These are phyloP conservation scores for Lepidurus couesii DNA, from an alignment of 1,140 invertebrate genomes.

Conservation along the genomic window DNA sequence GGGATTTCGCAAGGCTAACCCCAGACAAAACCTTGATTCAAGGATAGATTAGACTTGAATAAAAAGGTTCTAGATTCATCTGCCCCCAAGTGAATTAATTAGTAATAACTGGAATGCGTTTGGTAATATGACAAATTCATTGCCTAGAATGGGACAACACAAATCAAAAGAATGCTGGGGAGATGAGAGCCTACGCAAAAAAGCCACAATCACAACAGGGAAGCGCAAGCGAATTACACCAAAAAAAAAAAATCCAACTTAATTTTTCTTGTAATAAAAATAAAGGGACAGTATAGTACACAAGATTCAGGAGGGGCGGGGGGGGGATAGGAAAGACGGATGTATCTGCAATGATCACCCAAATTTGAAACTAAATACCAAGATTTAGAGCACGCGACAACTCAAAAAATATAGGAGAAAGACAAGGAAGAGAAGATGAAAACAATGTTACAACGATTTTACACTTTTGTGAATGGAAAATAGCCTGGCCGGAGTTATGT, in stretches of 20 bases:
- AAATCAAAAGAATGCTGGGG: not conserved
- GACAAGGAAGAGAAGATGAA: not conserved
- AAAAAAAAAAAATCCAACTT: not conserved
- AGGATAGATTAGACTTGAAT: too few relatives aligned
- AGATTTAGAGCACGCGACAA: not conserved
- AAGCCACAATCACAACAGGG: constrained; percentile 7
- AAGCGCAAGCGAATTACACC: constrained; percentile 1
- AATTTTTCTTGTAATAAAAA: constrained; percentile 16
- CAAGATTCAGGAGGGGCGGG: not conserved
- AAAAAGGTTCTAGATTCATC: not conserved
- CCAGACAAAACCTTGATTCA: too few relatives aligned
- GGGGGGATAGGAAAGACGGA: not conserved
- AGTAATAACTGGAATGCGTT: not conserved
- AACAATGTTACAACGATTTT: constrained; percentile 3
- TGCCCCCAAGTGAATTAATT: not conserved
- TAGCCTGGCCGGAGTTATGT: constrained; percentile 1
- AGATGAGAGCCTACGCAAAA: not conserved
- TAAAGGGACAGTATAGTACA: constrained; percentile 15
- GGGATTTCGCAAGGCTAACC: too few relatives aligned
- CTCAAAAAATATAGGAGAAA: not conserved
- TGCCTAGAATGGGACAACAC: not conserved
- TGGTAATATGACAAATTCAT: constrained; percentile 1
- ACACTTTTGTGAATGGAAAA: constrained; percentile 19
- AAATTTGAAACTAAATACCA: not conserved
- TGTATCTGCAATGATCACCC: not conserved